Evolutionary conservation across 1,140 invertebrate species (phyloP).

Genomic region (Lepidurus packardi): DNA sequence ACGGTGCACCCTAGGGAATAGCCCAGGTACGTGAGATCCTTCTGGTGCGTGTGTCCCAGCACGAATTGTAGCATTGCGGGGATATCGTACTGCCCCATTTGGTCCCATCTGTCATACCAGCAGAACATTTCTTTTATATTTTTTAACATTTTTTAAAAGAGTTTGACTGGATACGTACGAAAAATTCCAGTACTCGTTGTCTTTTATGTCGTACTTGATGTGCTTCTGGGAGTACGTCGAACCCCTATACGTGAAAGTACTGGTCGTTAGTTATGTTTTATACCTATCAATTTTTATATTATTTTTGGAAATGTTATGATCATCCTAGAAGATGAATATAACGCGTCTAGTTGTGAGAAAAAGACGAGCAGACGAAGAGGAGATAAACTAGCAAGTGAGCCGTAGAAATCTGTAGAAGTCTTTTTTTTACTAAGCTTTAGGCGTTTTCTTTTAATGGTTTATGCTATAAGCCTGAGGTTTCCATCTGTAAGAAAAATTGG

Average conservation of each 20-base stretch:
- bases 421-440: too few species aligned
- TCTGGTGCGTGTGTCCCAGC: constrained; percentile 50
- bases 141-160: background rate
- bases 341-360: too few species aligned
- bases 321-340: too few species aligned
- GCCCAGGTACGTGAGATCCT: constrained; percentile 51
- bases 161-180: constrained; percentile 44
- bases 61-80: constrained; percentile 62
- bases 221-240: constrained; percentile 58
- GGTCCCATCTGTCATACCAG: constrained; percentile 50
- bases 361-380: too few species aligned
- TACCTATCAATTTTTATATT: background rate
- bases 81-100: constrained; percentile 61
- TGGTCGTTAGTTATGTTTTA: background rate
- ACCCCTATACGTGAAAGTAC: constrained; percentile 45
- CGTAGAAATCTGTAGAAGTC: too few species aligned
- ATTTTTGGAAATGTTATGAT: background rate
- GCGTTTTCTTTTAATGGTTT: too few species aligned
- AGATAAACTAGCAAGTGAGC: too few species aligned
- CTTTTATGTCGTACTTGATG: constrained; percentile 47
- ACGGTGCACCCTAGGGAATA: constrained; percentile 34
- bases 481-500: too few species aligned
- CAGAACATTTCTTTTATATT: constrained; percentile 30
- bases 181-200: constrained; percentile 65
- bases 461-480: too few species aligned